Percentiles rank a stretch among this genome's conserved stretches.
Conservation (phyloP, 1,140 invertebrate genomes). For the Bombus confusus region DNA sequence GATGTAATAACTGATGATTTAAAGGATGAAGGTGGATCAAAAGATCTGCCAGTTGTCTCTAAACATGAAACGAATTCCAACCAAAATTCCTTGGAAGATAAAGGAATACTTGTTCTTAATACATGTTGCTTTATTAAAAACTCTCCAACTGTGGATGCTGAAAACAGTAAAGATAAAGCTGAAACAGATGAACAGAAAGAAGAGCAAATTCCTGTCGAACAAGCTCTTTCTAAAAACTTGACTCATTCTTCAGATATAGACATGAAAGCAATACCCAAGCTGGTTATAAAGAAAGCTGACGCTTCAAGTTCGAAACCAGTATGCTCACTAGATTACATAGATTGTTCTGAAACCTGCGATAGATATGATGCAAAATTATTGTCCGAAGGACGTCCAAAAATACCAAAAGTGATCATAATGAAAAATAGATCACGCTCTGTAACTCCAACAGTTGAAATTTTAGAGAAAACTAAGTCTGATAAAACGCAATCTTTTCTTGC, state of each 20-base stretch:
- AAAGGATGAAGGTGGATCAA: not conserved
- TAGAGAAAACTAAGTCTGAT: conserved; percentile 36
- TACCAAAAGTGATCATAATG: conserved; percentile 81
- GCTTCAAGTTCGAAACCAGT: conserved; percentile 45
- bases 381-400: conserved; percentile 67
- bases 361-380: conserved; percentile 26
- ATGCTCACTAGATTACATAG: not conserved
- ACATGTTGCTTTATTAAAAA: not conserved
- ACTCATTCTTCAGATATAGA: conserved; percentile 16
- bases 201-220: conserved; percentile 1
- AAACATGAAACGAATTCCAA: not conserved
- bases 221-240: not conserved
- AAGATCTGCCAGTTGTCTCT: not conserved
- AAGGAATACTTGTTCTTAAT: not conserved
- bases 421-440: conserved; percentile 76
- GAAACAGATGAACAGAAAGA: not conserved
- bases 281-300: conserved; percentile 77
- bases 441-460: conserved; percentile 74
- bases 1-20: not conserved
- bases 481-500: not conserved
- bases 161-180: not conserved
- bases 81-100: not conserved
- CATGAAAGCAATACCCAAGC: conserved; percentile 72
- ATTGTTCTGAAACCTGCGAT: not conserved
- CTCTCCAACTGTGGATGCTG: not conserved